phyloP scores from a whole-genome alignment of 2,888 invertebrate species.

The Dicranocentrus wangi region DNA sequence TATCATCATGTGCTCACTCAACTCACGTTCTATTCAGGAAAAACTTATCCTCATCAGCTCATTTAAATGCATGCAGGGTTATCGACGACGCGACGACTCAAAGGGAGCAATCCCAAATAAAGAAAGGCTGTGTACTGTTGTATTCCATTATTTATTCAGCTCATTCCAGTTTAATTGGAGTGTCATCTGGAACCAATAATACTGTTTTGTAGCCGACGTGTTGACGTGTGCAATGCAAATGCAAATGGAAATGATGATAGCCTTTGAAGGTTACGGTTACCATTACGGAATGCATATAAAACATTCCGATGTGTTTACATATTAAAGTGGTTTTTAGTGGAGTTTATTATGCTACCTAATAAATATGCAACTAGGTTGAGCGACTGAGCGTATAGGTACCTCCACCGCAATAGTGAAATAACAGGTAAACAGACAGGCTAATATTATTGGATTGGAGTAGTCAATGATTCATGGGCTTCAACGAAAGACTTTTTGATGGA shows the following conservation, averaged over 20 bases:
- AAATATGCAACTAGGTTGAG: neutral
- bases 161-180: neutral
- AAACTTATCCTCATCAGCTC: slow-evolving; percentile 11
- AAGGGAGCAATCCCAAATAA: neutral
- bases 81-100: no score
- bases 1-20: neutral
- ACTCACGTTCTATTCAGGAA: neutral
- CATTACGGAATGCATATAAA: neutral
- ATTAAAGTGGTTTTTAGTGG: neutral
- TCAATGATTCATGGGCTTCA: slow-evolving; percentile 15
- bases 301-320: neutral
- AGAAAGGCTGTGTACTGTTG: no score
- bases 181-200: neutral
- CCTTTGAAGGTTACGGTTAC: slow-evolving; percentile 3
- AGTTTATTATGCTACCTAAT: neutral
- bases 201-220: neutral
- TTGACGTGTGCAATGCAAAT: neutral
- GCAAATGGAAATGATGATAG: neutral
- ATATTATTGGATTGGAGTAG: no score
- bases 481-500: neutral
- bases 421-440: neutral
- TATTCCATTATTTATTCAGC: neutral
- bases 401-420: neutral
- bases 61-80: slow-evolving; percentile 24
- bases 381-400: neutral